Evolutionary conservation across 2,797 vertebrate species (phyloP).

Genomic region (Cynodonichthys magdalenae): DNA sequence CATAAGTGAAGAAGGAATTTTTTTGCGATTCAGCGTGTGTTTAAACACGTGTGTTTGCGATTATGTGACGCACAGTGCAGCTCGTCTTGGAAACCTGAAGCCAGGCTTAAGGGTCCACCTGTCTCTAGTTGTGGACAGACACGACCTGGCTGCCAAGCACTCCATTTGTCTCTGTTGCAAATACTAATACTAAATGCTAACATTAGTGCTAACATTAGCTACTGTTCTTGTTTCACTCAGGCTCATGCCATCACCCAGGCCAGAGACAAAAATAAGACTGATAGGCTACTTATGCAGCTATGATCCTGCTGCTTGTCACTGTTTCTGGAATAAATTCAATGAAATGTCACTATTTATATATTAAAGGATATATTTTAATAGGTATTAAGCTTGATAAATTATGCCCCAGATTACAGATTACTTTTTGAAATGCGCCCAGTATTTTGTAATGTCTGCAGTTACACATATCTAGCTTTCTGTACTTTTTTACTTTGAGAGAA

Average conservation of each 20-base stretch:
- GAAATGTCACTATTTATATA: constrained; percentile 25
- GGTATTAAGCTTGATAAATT: constrained; percentile 13
- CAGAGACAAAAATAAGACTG: constrained; percentile 59
- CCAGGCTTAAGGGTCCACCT: constrained; percentile 74
- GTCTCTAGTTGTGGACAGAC: constrained; percentile 80
- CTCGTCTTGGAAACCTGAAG: constrained; percentile 70
- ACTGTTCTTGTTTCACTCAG: constrained; percentile 77
- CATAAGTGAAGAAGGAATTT: constrained; percentile 18
- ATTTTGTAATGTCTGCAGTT: constrained; percentile 1
- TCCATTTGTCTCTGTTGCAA: constrained; percentile 69
- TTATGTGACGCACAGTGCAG: constrained; percentile 65
- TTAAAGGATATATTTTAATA: constrained; percentile 33
- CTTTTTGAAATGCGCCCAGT: constrained; percentile 7
- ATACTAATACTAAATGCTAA: constrained; percentile 76
- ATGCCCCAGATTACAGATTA: constrained; percentile 11
- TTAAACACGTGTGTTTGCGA: constrained; percentile 50
- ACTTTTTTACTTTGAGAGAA: constrained; percentile 1
- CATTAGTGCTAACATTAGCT: constrained; percentile 78
- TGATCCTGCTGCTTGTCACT: constrained; percentile 30
- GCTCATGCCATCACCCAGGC: constrained; percentile 59
- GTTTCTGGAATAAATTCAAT: constrained; percentile 28
- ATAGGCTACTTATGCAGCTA: constrained; percentile 57
- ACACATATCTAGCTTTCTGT: not conserved
- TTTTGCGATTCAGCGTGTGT: constrained; percentile 28
- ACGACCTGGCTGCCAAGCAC: constrained; percentile 68